phyloP scores from a whole-genome alignment of 1,140 invertebrate genomes.

The Calliphora vicina region DNA sequence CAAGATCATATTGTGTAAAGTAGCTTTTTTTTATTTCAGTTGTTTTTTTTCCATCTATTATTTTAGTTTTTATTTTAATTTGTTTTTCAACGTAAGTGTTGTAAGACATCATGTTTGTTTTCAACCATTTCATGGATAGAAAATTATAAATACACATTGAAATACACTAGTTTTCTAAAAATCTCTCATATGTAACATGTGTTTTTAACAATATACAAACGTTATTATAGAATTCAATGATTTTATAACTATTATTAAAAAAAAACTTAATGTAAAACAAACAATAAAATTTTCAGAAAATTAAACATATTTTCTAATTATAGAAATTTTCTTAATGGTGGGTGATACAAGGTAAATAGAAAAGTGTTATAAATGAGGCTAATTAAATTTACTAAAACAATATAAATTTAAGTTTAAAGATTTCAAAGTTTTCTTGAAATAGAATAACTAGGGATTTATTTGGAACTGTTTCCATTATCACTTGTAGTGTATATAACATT shows the following conservation, averaged over 20 bases:
- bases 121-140: background rate
- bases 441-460: too few species aligned
- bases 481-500: too few species aligned
- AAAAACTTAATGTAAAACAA: background rate
- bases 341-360: too few species aligned
- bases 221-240: background rate
- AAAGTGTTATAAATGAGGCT: background rate
- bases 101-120: conserved; percentile 6
- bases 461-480: too few species aligned
- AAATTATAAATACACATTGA: background rate
- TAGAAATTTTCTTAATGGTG: too few species aligned
- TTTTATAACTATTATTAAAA: conserved; percentile 12
- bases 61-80: background rate
- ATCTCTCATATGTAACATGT: background rate
- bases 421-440: too few species aligned
- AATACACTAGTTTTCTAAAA: background rate
- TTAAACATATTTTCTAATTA: too few species aligned
- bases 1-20: conserved; percentile 9
- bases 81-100: background rate
- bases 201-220: too few species aligned
- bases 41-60: background rate
- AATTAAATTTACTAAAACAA: too few species aligned
- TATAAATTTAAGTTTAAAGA: too few species aligned
- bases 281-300: background rate
- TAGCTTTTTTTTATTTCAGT: background rate